Conservation (phyloP, 2,113 vertebrate genomes). For the Carassius gibelio region DNA sequence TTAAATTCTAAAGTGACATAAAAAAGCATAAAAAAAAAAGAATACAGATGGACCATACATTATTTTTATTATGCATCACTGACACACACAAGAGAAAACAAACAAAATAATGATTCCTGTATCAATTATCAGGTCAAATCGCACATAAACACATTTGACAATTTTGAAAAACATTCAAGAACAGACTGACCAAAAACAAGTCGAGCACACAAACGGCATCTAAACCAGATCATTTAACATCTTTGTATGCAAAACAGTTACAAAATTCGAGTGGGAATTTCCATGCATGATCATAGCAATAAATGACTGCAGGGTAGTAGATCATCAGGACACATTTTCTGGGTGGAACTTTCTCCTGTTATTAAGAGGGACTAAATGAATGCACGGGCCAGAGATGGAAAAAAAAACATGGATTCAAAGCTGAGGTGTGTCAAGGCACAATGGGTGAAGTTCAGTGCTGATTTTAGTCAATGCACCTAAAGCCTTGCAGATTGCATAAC, state of each 20-base stretch:
- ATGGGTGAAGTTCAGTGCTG: conserved; percentile 4
- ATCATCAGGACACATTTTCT: not conserved
- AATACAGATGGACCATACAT: not conserved
- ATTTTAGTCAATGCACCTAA: not conserved
- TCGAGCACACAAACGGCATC: not conserved
- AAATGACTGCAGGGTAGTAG: not conserved
- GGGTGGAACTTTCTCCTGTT: not conserved
- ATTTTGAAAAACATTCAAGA: not conserved
- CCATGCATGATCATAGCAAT: not conserved
- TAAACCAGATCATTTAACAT: not conserved
- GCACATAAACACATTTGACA: no score
- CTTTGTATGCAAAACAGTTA: conserved; percentile 14
- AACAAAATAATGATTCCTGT: conserved; percentile 57
- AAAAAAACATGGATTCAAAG: not conserved
- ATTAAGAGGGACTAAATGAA: not conserved
- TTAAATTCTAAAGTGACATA: not conserved
- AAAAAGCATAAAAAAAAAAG: not conserved
- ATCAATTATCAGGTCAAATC: conserved; percentile 23
- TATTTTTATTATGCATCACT: conserved; percentile 50
- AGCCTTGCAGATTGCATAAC: conserved; percentile 24
- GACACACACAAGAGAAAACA: conserved; percentile 50
- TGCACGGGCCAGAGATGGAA: not conserved
- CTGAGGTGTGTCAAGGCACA: conserved; percentile 16
- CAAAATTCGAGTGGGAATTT: not conserved
- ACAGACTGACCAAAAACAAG: conserved; percentile 22